These are phyloP conservation scores for Tinamus major DNA, from an alignment of 2,797 vertebrate genomes.

Conservation along the genomic window DNA sequence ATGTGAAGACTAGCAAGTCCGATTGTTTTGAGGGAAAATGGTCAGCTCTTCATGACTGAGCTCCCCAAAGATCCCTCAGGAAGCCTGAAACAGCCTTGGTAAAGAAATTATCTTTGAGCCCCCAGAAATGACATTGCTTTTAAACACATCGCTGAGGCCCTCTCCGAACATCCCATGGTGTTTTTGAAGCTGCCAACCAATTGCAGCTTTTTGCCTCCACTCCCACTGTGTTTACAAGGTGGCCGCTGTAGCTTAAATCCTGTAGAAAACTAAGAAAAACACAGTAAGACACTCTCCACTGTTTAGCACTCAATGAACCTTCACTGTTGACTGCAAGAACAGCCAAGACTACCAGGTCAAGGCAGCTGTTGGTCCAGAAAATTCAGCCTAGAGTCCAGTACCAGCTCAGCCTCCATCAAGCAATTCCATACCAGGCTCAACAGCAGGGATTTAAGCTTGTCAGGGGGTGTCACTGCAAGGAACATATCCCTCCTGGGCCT, in stretches of 20 bases:
- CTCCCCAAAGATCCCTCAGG: background rate
- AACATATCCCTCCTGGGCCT: slow-evolving; percentile 30
- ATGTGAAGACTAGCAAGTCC: background rate
- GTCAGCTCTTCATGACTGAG: background rate
- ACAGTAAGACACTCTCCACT: accelerated
- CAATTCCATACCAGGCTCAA: accelerated
- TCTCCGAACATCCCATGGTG: background rate
- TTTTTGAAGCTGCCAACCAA: background rate
- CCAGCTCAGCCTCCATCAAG: accelerated
- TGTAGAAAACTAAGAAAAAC: background rate
- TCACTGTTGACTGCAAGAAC: background rate
- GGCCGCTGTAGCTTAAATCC: background rate
- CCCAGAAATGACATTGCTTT: background rate
- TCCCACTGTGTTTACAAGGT: background rate
- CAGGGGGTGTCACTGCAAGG: background rate
- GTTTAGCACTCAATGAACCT: background rate
- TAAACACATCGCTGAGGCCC: accelerated
- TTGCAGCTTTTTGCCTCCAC: accelerated
- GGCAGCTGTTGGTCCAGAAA: background rate
- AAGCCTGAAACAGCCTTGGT: background rate
- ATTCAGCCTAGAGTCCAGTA: accelerated
- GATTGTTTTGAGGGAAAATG: slow-evolving; percentile 6
- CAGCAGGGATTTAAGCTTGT: background rate
- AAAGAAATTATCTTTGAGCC: background rate
- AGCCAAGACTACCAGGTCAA: background rate